Evolutionary conservation across 2,797 vertebrate genomes (phyloP).

Genomic region (Rhynchotus rufescens): DNA sequence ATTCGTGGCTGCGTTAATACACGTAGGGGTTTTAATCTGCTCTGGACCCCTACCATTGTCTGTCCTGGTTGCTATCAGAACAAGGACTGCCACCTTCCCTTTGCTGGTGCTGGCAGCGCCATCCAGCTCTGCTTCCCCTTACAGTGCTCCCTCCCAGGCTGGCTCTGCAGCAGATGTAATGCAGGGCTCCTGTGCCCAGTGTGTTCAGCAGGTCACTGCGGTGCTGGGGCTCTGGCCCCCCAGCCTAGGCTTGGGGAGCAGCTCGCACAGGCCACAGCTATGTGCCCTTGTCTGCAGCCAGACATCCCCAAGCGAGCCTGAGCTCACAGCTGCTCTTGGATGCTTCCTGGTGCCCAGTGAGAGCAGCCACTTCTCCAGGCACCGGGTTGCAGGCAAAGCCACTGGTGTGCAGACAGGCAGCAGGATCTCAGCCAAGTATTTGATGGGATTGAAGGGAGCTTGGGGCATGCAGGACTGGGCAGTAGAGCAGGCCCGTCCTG

Average conservation of each 20-base stretch:
- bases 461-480: too few species aligned
- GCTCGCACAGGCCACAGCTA: not conserved
- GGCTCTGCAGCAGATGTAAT: too few species aligned
- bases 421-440: not conserved
- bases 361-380: not conserved
- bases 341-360: not conserved
- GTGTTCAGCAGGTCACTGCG: not conserved
- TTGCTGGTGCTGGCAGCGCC: not conserved
- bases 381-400: not conserved
- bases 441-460: not conserved
- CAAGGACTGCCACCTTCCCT: accelerated
- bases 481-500: too few species aligned
- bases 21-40: not conserved
- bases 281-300: not conserved
- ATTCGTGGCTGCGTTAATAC: not conserved
- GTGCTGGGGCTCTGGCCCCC: not conserved
- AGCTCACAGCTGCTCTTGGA: not conserved
- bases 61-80: not conserved
- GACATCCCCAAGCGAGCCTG: not conserved
- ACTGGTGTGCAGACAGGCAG: not conserved
- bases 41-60: not conserved
- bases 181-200: too few species aligned
- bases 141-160: too few species aligned
- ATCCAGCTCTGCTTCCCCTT: too few species aligned
- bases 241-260: not conserved